Evolutionary conservation across 2,888 invertebrate species (phyloP).

Genomic region (Creontiades dilutus): DNA sequence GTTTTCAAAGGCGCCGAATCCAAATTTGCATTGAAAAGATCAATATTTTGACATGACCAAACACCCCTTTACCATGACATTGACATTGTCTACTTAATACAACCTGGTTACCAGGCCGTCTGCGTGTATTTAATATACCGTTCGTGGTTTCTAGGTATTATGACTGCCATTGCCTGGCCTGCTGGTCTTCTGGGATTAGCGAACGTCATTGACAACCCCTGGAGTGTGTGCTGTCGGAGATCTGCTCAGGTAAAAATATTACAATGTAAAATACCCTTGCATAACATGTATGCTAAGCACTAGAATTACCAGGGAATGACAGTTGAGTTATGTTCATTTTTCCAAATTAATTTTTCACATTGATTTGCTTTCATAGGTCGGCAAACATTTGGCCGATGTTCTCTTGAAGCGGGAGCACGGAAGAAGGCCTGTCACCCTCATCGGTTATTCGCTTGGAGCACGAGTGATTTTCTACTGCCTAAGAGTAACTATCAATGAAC

Average conservation of each 20-base stretch:
- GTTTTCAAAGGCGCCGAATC: too few relatives aligned
- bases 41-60: too few relatives aligned
- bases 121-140: too few relatives aligned
- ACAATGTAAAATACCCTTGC: too few relatives aligned
- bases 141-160: constrained; percentile 79
- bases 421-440: constrained; percentile 83
- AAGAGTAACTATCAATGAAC: constrained; percentile 76
- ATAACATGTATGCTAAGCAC: too few relatives aligned
- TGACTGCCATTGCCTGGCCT: constrained; percentile 84
- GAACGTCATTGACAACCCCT: constrained; percentile 83
- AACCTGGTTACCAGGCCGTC: too few relatives aligned
- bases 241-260: constrained; percentile 78
- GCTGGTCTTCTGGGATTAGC: constrained; percentile 82
- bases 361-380: constrained; percentile 79
- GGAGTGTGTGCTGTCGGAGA: constrained; percentile 83
- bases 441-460: constrained; percentile 85
- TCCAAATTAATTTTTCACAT: too few relatives aligned
- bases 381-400: constrained; percentile 84
- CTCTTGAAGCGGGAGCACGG: constrained; percentile 82
- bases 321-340: too few relatives aligned
- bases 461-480: constrained; percentile 84
- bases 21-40: too few relatives aligned
- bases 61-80: too few relatives aligned
- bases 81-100: too few relatives aligned
- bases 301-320: too few relatives aligned